Evolutionary conservation across 2,888 invertebrate species (phyloP).

Genomic region (Drosophila flavopinicola): DNA sequence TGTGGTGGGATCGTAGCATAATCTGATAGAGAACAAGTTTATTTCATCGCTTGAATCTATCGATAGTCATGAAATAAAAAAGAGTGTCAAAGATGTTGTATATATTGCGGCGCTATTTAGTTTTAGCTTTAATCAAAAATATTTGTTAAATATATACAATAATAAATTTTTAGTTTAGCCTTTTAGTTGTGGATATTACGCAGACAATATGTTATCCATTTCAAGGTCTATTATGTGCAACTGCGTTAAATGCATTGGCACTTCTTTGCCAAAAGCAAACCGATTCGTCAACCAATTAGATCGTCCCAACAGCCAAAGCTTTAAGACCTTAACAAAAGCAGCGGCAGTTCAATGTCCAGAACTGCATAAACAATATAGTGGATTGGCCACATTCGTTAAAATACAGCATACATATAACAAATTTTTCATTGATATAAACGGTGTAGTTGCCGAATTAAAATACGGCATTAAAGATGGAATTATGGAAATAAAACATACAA

Average conservation of each 20-base stretch:
- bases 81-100: neutral
- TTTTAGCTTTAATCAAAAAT: neutral
- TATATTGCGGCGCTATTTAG: neutral
- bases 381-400: conserved; percentile 4
- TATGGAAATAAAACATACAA: conserved; percentile 39
- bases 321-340: neutral
- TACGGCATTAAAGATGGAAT: conserved; percentile 24
- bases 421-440: conserved; percentile 30
- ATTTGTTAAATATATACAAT: neutral
- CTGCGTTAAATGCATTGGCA: conserved; percentile 1
- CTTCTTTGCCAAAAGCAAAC: neutral
- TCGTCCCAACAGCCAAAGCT: neutral
- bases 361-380: neutral
- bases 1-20: too few relatives aligned
- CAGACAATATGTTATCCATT: conserved; percentile 19
- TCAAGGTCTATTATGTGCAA: conserved; percentile 11
- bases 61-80: too few relatives aligned
- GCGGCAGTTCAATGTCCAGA: neutral
- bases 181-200: neutral
- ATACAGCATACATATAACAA: conserved; percentile 2
- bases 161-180: neutral
- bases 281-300: neutral
- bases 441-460: conserved; percentile 15
- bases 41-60: too few relatives aligned
- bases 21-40: too few relatives aligned